A percentile compares a stretch with the other conserved stretches of the same genome.
Conservation (phyloP, 2,888 invertebrate species). For the Plagiodera versicolora region DNA sequence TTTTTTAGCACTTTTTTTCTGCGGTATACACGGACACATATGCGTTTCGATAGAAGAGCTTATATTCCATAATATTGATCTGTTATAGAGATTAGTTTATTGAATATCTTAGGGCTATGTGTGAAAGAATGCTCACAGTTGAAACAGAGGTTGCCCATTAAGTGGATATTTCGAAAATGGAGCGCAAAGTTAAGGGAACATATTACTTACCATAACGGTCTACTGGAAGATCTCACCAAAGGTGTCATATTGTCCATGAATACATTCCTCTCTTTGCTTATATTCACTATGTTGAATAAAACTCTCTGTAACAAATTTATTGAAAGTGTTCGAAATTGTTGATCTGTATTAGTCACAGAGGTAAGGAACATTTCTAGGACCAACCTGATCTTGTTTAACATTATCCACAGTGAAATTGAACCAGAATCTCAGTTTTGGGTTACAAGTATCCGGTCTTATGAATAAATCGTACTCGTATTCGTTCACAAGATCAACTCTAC, state of each 20-base stretch:
- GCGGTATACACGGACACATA: too few species aligned
- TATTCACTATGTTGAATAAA: constrained; percentile 95
- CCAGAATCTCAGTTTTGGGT: constrained; percentile 91
- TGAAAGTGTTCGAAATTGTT: constrained; percentile 1
- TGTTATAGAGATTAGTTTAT: too few species aligned
- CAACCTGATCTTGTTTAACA: constrained; percentile 85
- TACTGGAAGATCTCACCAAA: constrained; percentile 85
- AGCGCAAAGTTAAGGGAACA: too few species aligned
- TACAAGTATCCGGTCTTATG: constrained; percentile 94
- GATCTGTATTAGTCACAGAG: too few species aligned
- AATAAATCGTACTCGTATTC: constrained; percentile 96
- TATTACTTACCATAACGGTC: constrained; percentile 84
- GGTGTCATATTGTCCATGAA: constrained; percentile 92
- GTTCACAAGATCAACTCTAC: constrained; percentile 90
- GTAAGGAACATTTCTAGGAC: too few species aligned
- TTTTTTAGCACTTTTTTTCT: too few species aligned
- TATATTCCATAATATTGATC: too few species aligned
- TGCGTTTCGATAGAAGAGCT: too few species aligned
- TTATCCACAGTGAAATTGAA: constrained; percentile 99
- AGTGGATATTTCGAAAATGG: too few species aligned
- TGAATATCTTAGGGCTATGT: too few species aligned
- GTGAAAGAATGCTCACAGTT: too few species aligned
- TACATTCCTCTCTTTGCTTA: constrained; percentile 88
- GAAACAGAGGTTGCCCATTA: too few species aligned
- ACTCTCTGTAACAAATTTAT: constrained; percentile 70